Evolutionary conservation across 1,140 invertebrate genomes (phyloP), one percentile per base, ranked within the genome.

Genomic region (Papilio dardanus): DNA sequence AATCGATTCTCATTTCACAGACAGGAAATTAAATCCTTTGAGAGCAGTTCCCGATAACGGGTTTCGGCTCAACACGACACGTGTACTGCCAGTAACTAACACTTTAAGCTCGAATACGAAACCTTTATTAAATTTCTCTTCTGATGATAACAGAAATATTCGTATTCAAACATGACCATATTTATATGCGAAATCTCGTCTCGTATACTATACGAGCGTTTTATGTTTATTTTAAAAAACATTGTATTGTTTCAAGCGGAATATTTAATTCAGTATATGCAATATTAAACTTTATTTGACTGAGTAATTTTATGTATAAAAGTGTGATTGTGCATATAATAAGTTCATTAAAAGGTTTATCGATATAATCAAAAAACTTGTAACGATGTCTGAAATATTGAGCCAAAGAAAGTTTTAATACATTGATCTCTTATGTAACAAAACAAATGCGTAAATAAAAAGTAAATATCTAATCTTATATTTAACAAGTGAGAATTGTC

Each of bases 11-110:
- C 91, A 92, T 93, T 93, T 90, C 86, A 86, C 79, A 84, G 86
- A 85, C 88, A 88, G 91, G 90, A 93, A 93, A 92, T 93, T 92
- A 92, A 93, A 92, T 92, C 90, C 88, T 93, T 92, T 91, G 88
- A 89, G 87, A 89, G 79, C 85, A 88, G 86, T 86, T 84, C 84
- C 79, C 85, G 88, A 93, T 92, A 91, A 88, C 86, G 88, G 87
- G 88, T 90, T 91, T 88, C 82, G 84, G 83, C 86, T 91, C 88
- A 92, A 87, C 87, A 87, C 85, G 90, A 93, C 91, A 93, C 91
- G 90, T 93, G 91, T 88, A 82, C 31, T 74, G 35, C 68, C 37
- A 79, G 75, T 40, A 79, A 78, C 74, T 77, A 76, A 83, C 81
- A 80, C 79, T 85, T 84, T 86, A 86, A 74, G 71, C 77, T 76